These are phyloP conservation scores for Tricholauxania praeusta DNA, from an alignment of 2,888 invertebrate genomes.

Conservation along the genomic window DNA sequence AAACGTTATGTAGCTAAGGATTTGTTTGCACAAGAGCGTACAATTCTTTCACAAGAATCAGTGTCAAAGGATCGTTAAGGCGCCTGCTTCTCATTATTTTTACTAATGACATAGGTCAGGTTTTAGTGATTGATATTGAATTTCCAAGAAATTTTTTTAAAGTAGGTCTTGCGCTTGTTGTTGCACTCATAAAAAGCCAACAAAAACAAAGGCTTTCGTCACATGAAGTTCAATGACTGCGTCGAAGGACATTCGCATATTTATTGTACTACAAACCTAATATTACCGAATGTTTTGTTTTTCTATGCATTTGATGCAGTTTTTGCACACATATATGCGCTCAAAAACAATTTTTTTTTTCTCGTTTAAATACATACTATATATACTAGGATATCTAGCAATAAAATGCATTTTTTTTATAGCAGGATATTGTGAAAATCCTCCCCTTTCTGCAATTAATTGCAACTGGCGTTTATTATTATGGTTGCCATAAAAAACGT, in stretches of 20 bases:
- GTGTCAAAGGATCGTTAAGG: too few species aligned
- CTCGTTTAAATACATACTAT: background rate
- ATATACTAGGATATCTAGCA: background rate
- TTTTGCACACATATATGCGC: background rate
- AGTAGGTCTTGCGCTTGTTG: conserved; percentile 20
- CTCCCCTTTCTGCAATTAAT: conserved; percentile 28
- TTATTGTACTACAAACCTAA: background rate
- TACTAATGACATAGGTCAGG: conserved; percentile 30
- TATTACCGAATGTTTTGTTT: background rate
- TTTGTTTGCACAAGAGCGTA: too few species aligned
- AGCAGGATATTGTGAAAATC: conserved; percentile 29
- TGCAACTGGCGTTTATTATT: conserved; percentile 31
- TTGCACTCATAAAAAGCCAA: conserved; percentile 1
- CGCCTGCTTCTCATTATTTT: background rate
- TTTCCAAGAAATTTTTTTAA: conserved; percentile 26
- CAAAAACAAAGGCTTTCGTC: conserved; percentile 43
- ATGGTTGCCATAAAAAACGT: conserved; percentile 9
- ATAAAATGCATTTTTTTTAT: conserved; percentile 25
- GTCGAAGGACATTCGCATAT: conserved; percentile 48
- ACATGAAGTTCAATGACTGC: conserved; percentile 52
- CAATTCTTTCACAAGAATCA: too few species aligned
- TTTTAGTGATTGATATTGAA: conserved; percentile 31
- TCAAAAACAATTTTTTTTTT: background rate
- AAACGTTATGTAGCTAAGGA: too few species aligned
- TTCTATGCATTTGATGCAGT: background rate